Evolutionary conservation across 2,888 invertebrate species (phyloP), one percentile per base, ranked within the genome.

Genomic region (Entomobrya multifasciata): DNA sequence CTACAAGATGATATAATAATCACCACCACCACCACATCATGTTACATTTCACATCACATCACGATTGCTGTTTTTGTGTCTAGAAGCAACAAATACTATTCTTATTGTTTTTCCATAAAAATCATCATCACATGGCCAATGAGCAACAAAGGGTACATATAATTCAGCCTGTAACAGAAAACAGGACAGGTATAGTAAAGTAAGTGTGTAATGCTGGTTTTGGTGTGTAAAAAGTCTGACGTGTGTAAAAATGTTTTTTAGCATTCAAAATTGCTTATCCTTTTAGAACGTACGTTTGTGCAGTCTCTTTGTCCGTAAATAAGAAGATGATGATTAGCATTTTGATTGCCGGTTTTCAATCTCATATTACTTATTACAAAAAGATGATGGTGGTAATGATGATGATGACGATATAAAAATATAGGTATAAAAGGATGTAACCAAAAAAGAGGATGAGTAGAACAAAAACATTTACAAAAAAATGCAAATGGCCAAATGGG

Each of bases 261-360:
- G 47, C 25, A 30, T 27, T 15, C n/a, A 70, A 49, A 25, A 17
- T 57, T 49, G 57, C 36, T 36, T 27, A 25, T 27, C 25, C 62
- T 62, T 62, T 60, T 44, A 62, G 47, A 62, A 27, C 17, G 15
- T 36, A 62, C n/a, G n/a, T n/a, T n/a, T 62, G 41, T 78, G 57
- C 30, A 10, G 47, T 47, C 47, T 47, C 55, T n/a, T n/a, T n/a
- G n/a, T n/a, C n/a, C n/a, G n/a, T n/a, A n/a, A n/a, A n/a, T n/a
- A n/a, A 36, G 76, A n/a, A 13, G 47, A 49, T 25, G 10, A 67
- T 79, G 67, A 79, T 79, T 79, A 79, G 79, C 79, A 79, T 79
- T 79, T 79, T 79, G 79, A 79, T 79, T 79, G 36, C 79, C 49
- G 30, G 67, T 79, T 79, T 67, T 67, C 52, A 13, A 79, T 79